Conservation (phyloP, 2,797 vertebrate species). For the Ptychadena robeensis region DNA sequence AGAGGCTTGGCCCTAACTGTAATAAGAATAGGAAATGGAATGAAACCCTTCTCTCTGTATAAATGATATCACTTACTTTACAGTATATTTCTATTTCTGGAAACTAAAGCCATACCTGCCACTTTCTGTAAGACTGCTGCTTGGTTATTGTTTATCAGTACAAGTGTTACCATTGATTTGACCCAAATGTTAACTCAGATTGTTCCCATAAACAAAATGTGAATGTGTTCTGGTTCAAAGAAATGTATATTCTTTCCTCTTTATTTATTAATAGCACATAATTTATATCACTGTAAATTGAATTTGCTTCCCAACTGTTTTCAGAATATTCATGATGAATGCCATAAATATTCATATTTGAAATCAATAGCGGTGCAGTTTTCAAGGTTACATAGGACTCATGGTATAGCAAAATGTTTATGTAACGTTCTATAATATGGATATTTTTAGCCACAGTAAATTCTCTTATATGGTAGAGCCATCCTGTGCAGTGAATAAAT, state of each 20-base stretch:
- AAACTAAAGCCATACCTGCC: background rate
- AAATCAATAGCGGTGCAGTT: background rate
- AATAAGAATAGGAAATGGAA: background rate
- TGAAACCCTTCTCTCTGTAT: background rate
- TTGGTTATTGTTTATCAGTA: background rate
- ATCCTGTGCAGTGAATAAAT: too few relatives aligned
- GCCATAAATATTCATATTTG: conserved; percentile 1
- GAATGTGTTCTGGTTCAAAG: background rate
- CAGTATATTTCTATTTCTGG: too few relatives aligned
- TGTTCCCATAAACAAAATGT: background rate
- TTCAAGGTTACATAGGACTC: conserved; percentile 1
- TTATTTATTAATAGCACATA: conserved; percentile 7
- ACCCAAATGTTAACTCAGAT: background rate
- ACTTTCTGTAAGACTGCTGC: background rate
- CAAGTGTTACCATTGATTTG: background rate
- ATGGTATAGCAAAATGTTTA: background rate
- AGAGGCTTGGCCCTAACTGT: background rate
- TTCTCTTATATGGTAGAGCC: too few relatives aligned
- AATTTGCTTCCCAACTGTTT: conserved; percentile 7
- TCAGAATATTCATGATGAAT: background rate
- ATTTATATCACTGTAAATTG: conserved; percentile 2
- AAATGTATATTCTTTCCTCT: background rate
- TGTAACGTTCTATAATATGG: background rate
- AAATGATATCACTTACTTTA: too few relatives aligned
- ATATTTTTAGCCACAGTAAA: background rate